Evolutionary conservation across 2,113 vertebrate genomes (phyloP), one percentile per base, ranked within the genome.

Genomic region (Campylomormyrus tamandua): DNA sequence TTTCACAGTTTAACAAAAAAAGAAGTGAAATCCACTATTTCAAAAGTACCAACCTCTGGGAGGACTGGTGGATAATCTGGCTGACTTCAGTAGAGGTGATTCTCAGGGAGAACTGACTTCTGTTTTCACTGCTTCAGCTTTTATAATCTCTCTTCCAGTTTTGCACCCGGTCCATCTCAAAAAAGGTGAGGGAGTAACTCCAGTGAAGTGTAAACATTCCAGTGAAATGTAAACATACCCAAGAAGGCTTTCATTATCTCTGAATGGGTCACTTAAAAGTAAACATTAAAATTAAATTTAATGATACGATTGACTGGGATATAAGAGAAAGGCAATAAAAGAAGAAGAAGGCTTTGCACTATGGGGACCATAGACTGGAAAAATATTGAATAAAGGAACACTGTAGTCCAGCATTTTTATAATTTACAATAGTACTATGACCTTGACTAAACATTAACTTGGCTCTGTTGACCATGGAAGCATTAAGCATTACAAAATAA

Each of bases 91-190:
- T 19, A 19, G 39, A 80, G 74, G 5, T 39, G 70, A 77, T 77
- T 35, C 31, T 77, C 70, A 77, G 0, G 70, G 35, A 77, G 70
- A 80, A 19, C 35, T 80, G 74, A 2, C 35, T 39, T 42, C 31
- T 80, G 70, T 39, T 80, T 80, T 19, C 2, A 2, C 31, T 11
- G 15, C 15, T 42, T 80, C 19, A 15, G 13, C 5, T 42, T 80
- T 80, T 80, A 80, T 80, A 80, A 80, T 80, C 74, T 70, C 62
- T 70, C 62, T 31, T 70, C 27, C 62, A 70, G n/a, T 70, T 70
- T 31, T 70, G 62, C n/a, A 19, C 31, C 35, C 31, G 13, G 74
- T 39, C 13, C 66, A 4, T 74, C 66, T 74, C 35, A 77, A 19
- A 42, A 27, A 77, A 39, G 11, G 5, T 77, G 35, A 42, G 31